Base-by-base conservation (phyloP, 2,888 invertebrate genomes). In the Cosmia trapezina region DNA sequence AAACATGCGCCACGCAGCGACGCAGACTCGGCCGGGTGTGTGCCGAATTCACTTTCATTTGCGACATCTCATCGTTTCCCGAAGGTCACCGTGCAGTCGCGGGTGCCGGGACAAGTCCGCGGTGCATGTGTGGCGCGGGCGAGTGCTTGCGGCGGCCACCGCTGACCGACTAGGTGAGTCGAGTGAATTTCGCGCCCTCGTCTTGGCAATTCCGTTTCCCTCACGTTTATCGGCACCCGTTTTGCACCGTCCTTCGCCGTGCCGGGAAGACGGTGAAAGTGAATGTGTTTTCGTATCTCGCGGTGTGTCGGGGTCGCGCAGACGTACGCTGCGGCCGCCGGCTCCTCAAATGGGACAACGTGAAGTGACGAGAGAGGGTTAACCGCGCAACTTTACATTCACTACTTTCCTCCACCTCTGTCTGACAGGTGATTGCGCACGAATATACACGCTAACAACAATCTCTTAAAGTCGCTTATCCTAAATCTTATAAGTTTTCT, bases 1-100 rank as follows among this genome's bases (percentile, higher is more conserved):
- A 95, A 95, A 95, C 96, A 96, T 96, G 96, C 96, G 96, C 96
- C 95, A 95, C 96, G 96, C 96, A 95, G 95, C 96, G 96, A 95
- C 96, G 96, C 96, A 93, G 94, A 94, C 92, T 93, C 94, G 93
- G 90, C 92, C 93, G 95, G 94, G 93, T 94, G 95, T 94, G 93
- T 95, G 95, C 94, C 92, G 93, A 92, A 95, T 96, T 96, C 96
- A 96, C 96, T 96, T 96, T 96, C 96, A 95, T 96, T 96, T 95
- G 96, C 94, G 96, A 95, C 94, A 95, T 94, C 94, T 92, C 94
- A 93, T 93, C 95, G 94, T 93, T 87, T 94, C 93, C 92, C 94
- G 95, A 96, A 96, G 96, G 96, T 96, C 96, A 96, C 92, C 91
- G 94, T 94, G 94, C 95, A 93, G 91, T 88, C 88, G 88, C 86